Percentiles rank a stretch among this genome's conserved stretches.
Evolutionary conservation across 2,113 vertebrate species (phyloP).

Genomic region (Aphyosemion australe): DNA sequence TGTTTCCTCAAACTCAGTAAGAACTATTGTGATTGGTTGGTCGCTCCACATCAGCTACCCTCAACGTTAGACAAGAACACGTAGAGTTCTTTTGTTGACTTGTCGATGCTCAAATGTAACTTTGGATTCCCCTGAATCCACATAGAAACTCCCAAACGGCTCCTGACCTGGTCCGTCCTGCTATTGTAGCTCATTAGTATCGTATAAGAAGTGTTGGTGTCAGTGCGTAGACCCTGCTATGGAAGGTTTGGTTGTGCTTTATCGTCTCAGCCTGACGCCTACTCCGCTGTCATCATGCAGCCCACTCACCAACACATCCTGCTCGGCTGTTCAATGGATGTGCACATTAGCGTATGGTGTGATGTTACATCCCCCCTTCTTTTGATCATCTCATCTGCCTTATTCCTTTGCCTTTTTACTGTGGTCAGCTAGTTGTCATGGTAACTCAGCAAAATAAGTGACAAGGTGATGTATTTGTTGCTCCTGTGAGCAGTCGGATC

Average conservation of each 20-base stretch:
- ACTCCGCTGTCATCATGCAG: constrained; percentile 50
- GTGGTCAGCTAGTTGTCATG: constrained; percentile 45
- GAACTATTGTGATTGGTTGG: too few species aligned
- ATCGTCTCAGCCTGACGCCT: constrained; percentile 40
- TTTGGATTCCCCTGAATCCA: too few species aligned
- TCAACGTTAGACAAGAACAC: too few species aligned
- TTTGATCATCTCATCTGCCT: constrained; percentile 31
- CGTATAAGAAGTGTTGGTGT: constrained; percentile 20
- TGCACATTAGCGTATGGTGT: constrained; percentile 25
- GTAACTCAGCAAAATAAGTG: constrained; percentile 27
- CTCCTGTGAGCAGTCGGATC: neutral
- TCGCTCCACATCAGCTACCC: too few species aligned
- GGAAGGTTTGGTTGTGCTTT: constrained; percentile 42
- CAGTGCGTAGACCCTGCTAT: constrained; percentile 31
- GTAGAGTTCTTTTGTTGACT: too few species aligned
- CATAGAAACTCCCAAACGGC: neutral
- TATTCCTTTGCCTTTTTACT: constrained; percentile 11
- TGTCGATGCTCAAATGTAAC: too few species aligned
- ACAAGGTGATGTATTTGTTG: neutral
- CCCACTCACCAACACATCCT: constrained; percentile 65
- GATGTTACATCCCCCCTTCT: constrained; percentile 15
- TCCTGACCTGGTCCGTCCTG: constrained; percentile 15
- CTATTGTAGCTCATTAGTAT: constrained; percentile 43
- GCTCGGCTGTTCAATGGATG: constrained; percentile 46
- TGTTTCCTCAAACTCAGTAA: too few species aligned